Percentiles rank a stretch among this genome's conserved stretches.
These are phyloP conservation scores for Megaceryle maxima DNA, from an alignment of 2,113 vertebrate genomes.

Conservation along the genomic window DNA sequence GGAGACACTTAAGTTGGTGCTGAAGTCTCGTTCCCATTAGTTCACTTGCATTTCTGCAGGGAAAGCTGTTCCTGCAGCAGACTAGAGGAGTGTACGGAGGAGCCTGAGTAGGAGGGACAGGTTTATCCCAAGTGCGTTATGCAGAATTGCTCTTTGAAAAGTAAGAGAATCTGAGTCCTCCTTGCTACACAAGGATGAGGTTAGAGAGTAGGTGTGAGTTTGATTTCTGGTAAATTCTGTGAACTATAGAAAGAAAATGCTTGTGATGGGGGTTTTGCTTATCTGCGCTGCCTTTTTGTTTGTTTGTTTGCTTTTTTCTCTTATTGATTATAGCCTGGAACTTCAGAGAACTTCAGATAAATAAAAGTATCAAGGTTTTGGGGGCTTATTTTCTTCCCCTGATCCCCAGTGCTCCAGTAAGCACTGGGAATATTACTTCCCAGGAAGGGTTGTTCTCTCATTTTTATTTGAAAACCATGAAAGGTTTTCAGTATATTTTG, in stretches of 20 bases:
- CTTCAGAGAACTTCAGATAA: background rate
- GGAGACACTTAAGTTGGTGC: background rate
- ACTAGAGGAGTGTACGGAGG: fast-evolving
- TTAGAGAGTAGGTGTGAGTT: background rate
- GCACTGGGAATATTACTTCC: background rate
- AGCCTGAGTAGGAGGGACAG: background rate
- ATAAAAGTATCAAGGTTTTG: background rate
- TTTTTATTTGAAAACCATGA: background rate
- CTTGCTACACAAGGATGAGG: background rate
- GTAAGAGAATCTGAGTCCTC: background rate
- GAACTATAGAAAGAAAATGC: background rate
- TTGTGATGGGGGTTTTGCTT: background rate
- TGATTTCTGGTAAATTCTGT: background rate
- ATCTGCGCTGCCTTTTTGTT: background rate
- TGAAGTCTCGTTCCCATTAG: background rate
- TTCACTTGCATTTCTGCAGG: background rate
- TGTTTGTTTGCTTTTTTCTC: background rate
- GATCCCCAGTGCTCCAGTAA: background rate
- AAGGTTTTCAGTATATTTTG: background rate
- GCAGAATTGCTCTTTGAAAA: background rate
- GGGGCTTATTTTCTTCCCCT: background rate
- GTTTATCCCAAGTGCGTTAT: background rate
- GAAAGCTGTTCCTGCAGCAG: background rate
- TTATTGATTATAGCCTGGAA: background rate
- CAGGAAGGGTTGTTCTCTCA: background rate